phyloP scores from a whole-genome alignment of 2,113 vertebrate species.

The Clinocottus analis region DNA sequence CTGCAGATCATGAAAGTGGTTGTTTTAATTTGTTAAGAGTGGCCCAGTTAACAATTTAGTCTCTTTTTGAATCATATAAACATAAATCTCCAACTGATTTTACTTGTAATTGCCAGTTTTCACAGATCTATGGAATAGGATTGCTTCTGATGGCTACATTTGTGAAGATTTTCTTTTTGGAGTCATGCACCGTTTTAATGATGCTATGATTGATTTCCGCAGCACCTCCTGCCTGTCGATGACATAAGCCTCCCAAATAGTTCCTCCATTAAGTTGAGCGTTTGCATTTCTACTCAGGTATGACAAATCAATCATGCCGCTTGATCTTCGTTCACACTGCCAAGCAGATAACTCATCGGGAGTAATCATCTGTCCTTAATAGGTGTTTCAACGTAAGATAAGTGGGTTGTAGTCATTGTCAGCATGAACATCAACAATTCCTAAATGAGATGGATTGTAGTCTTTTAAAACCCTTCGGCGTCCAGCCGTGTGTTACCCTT shows the following conservation, averaged over 20 bases:
- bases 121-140: not conserved
- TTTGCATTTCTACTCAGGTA: conserved; percentile 37
- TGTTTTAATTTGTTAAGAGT: not conserved
- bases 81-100: not conserved
- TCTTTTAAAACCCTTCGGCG: not conserved
- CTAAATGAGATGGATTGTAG: not conserved
- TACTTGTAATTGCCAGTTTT: not conserved
- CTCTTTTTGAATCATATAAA: not conserved
- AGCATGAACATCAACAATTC: conserved; percentile 6
- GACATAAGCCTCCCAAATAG: not conserved
- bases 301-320: conserved; percentile 42
- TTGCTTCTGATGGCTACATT: not conserved
- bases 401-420: not conserved
- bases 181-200: not conserved
- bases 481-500: not conserved
- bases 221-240: not conserved
- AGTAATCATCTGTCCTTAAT: conserved; percentile 36
- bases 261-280: not conserved
- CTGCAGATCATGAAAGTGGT: conserved; percentile 5
- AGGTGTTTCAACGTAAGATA: conserved; percentile 8
- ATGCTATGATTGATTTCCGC: conserved; percentile 9
- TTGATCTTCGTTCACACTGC: conserved; percentile 19
- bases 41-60: not conserved
- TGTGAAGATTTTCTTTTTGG: conserved; percentile 6
- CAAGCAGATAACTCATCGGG: conserved; percentile 23